A percentile compares a stretch with the other conserved stretches of the same genome.
phyloP scores from a whole-genome alignment of 2,888 invertebrate genomes.

The Philereme transversata region DNA sequence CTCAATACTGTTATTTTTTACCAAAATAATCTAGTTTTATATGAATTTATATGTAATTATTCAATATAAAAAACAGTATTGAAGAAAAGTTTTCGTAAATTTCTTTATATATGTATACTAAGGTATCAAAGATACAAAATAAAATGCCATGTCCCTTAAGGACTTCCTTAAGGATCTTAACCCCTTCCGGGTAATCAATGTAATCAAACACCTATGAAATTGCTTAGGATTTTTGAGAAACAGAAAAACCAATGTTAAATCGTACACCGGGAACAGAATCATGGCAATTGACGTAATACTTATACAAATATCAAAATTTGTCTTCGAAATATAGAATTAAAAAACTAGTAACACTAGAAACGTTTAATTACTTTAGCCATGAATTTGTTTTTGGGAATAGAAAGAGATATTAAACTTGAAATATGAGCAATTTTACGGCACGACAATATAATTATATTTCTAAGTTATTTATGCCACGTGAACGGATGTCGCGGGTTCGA shows the following conservation, averaged over 20 bases:
- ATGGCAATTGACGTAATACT: background rate
- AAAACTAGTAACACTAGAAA: too few relatives aligned
- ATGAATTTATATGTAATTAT: background rate
- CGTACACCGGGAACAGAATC: constrained; percentile 5
- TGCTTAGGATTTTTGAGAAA: constrained; percentile 6
- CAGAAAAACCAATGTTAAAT: constrained; percentile 12
- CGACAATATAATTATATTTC: background rate
- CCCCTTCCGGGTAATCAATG: constrained; percentile 26
- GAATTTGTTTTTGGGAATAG: constrained; percentile 5
- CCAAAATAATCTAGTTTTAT: background rate
- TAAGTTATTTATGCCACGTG: background rate
- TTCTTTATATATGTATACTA: constrained; percentile 5
- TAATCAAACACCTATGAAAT: background rate
- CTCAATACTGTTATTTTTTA: constrained; percentile 9
- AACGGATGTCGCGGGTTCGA: constrained; percentile 29
- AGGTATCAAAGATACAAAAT: background rate
- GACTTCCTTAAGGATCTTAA: background rate
- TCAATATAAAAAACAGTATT: constrained; percentile 5
- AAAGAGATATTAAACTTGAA: constrained; percentile 8
- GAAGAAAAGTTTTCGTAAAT: constrained; percentile 2
- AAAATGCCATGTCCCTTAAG: background rate
- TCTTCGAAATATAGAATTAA: too few relatives aligned
- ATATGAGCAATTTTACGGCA: constrained; percentile 28
- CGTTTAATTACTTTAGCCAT: background rate
- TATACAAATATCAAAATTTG: too few relatives aligned